Conservation (phyloP, 2,113 vertebrate genomes). For the Megaceryle torquata region DNA sequence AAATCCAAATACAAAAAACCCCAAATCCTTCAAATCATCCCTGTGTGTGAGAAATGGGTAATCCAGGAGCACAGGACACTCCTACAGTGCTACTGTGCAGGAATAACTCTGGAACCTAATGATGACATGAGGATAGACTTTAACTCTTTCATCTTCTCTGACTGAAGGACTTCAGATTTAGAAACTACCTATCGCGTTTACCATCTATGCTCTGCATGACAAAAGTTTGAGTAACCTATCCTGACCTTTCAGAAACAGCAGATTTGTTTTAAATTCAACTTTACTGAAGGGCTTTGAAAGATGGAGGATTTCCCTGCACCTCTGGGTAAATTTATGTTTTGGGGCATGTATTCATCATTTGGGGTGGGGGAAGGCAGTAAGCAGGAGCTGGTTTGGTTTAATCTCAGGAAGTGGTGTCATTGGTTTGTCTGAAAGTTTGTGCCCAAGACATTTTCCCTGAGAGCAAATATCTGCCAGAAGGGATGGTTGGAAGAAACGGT, state of each 20-base stretch:
- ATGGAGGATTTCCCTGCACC: neutral
- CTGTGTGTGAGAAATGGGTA: neutral
- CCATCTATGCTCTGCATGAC: neutral
- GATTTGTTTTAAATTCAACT: neutral
- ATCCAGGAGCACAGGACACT: neutral
- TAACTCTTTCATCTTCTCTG: neutral
- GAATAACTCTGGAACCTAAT: neutral
- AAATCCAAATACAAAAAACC: neutral
- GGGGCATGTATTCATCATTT: neutral
- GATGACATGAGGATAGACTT: neutral
- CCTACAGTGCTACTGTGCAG: neutral
- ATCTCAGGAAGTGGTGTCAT: neutral
- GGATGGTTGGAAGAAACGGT: neutral
- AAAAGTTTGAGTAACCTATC: neutral
- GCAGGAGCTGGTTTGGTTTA: neutral
- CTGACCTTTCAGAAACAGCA: neutral
- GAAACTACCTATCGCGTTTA: neutral
- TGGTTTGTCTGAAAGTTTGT: neutral
- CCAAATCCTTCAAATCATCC: neutral
- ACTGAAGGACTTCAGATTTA: neutral
- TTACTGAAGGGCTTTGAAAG: neutral
- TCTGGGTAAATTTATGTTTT: neutral
- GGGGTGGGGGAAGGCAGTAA: neutral
- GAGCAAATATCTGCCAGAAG: neutral
- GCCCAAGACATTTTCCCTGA: neutral